Base-by-base conservation (phyloP, 2,888 invertebrate species). In the Amphipoea lucens region DNA sequence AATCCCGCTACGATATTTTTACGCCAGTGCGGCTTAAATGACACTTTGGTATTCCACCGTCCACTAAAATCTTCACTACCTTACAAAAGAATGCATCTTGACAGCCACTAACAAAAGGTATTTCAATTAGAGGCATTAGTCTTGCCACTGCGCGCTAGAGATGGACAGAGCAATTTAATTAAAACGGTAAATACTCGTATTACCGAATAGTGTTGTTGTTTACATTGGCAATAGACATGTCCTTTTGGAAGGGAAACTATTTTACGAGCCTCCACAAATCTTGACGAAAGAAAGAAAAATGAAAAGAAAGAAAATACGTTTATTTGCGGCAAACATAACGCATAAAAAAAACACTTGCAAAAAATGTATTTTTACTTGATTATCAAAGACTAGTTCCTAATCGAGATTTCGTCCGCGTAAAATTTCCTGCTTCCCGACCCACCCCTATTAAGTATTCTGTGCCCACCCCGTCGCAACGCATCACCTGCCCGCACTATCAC, bases 111-210 rank as follows among this genome's bases (percentile, higher is more conserved):
- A 86, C 88, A 80, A 81, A 77, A 82, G 95, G 94, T 94, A 95
- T 95, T 95, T 94, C 94, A 94, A 95, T 95, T 95, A 94, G 92
- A 91, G 81, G 81, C 91, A 92, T 93, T 90, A 90, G 89, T 93
- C 92, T 92, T 91, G 87, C 88, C 81, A 87, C 76, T 79, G 76
- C 40, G 66, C 40, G 51, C 73, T 74, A 42, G 12, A 87, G 85
- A 89, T 90, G 88, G 92, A 92, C 91, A 84, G 82, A 84, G 80
- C 79, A 83, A 81, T 92, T 93, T 94, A 93, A 94, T 94, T 93
- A 92, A 91, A 93, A 75, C 86, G 54, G 76, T 85, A 85, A 83
- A 85, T 81, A 42, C n/a, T 11, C 36, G 48, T 29, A 83, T 82
- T 4, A 51, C 67, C 20, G 17, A 66, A 65, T 63, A n/a, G 36